Evolutionary conservation across 2,888 invertebrate genomes (phyloP), one percentile per base, ranked within the genome.

Genomic region (Scaptomyza flava): DNA sequence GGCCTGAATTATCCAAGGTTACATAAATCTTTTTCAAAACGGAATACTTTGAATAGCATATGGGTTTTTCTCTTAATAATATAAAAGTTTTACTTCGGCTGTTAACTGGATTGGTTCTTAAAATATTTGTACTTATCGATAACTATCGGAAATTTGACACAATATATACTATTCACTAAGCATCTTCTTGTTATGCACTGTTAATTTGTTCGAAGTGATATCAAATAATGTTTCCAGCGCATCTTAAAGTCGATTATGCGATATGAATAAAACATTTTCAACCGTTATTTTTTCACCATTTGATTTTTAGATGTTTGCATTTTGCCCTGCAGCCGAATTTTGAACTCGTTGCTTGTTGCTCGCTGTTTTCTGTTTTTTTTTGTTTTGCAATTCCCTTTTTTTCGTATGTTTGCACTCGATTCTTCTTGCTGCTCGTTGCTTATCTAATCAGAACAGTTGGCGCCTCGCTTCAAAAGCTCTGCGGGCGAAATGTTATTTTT

Each of bases 381-480:
- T 27, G 23, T 36, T 23, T 53, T 38, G 20, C 30, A 27, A 38
- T 12, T 38, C 20, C 20, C 17, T 20, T 12, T 6, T 30, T 38
- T 41, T 68, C 6, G 56, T 56, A 7, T 52, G 27, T 11, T 62
- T 46, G 60, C 41, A 30, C 17, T 50, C 64, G 57, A 62, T 65
- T 82, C 72, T 72, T 31, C 23, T 7, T 36, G 45, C 38, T 41
- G 38, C 33, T 43, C 68, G 62, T 60, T 74, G 84, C 77, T 81
- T 77, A 81, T 85, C 81, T 81, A 85, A 81, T 81, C 82, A 75
- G 69, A 68, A 58, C 75, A 81, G 77, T 84, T 79, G 73, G 71
- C 66, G 68, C 66, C 43, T 50, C 58, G 74, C 84, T 71, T 69
- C 71, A 71, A 77, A 61, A 77, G 71, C 68, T 45, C 67, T 68